Base-by-base conservation (phyloP, 2,888 invertebrate species). In the Dysmachus trigonus region DNA sequence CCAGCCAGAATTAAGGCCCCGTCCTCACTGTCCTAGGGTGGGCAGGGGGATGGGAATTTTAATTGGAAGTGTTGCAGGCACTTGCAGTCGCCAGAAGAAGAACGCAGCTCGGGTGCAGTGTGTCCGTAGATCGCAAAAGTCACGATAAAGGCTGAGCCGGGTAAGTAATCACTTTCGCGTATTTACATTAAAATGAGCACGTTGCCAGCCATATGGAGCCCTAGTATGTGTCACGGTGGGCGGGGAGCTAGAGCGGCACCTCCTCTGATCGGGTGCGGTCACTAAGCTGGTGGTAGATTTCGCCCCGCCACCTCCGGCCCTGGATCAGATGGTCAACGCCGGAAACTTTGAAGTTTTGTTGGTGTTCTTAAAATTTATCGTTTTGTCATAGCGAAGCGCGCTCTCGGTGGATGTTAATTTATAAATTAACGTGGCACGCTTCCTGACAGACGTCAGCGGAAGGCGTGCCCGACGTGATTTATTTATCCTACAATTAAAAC, bases 101-200 rank as follows among this genome's bases (percentile, higher is more conserved):
- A 77, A 41, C 22, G 47, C 77, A n/a, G 47, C n/a, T n/a, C 30
- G 77, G 77, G 35, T 41, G 41, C 47, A 41, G 77, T 30, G 15
- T 47, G 51, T 47, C 41, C 41, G 77, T 77, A 77, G 77, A 77
- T 77, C 77, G 77, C 77, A 77, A 10, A 77, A 77, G 77, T 77
- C 77, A 77, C 77, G 77, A 77, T 77, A 77, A 77, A 41, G 30
- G 77, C 77, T 77, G 27, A 77, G 35, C 77, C 47, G 47, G 77
- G 77, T 77, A 77, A 77, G 47, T 77, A 77, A 77, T 77, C 77
- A 77, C 77, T 77, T 77, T 77, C 77, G 47, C 77, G 77, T 77
- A 77, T 77, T 77, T 77, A 77, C 77, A 77, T 77, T 77, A 77
- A 77, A 77, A 30, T 41, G 77, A 77, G 77, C 77, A 77, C 77